These are phyloP conservation scores for Arothron firmamentum DNA, from an alignment of 2,113 vertebrate genomes.

Conservation along the genomic window DNA sequence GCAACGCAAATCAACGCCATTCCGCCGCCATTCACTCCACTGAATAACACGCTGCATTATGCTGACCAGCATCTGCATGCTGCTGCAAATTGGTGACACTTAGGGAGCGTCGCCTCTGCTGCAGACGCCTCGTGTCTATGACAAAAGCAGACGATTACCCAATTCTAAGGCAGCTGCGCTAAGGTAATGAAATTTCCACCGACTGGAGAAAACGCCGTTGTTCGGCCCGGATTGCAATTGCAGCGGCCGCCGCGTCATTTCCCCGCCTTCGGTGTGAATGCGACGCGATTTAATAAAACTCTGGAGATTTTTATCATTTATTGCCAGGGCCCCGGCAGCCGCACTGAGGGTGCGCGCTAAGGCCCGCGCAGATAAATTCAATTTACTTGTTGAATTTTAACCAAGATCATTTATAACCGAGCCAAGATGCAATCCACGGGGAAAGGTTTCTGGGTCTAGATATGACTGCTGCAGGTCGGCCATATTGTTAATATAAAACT, in stretches of 20 bases:
- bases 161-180: constrained; percentile 65
- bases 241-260: constrained; percentile 61
- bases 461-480: constrained; percentile 28
- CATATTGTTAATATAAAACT: constrained; percentile 55
- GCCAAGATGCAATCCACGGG: constrained; percentile 29
- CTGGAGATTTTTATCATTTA: constrained; percentile 72
- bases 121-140: constrained; percentile 58
- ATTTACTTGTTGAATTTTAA: constrained; percentile 67
- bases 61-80: constrained; percentile 60
- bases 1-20: not conserved
- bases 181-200: constrained; percentile 77
- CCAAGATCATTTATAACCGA: constrained; percentile 48
- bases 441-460: constrained; percentile 36
- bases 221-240: constrained; percentile 69
- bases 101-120: constrained; percentile 60
- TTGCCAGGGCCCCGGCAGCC: constrained; percentile 57
- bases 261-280: constrained; percentile 61
- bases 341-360: constrained; percentile 21
- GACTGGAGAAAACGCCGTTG: constrained; percentile 76
- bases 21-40: constrained; percentile 16
- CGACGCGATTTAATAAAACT: constrained; percentile 71
- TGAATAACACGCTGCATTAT: constrained; percentile 46
- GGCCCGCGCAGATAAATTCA: constrained; percentile 59
- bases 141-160: constrained; percentile 72
- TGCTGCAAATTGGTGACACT: constrained; percentile 66